Evolutionary conservation across 2,888 invertebrate species (phyloP), one percentile per base, ranked within the genome.

Genomic region (Sphecodes monilicornis): DNA sequence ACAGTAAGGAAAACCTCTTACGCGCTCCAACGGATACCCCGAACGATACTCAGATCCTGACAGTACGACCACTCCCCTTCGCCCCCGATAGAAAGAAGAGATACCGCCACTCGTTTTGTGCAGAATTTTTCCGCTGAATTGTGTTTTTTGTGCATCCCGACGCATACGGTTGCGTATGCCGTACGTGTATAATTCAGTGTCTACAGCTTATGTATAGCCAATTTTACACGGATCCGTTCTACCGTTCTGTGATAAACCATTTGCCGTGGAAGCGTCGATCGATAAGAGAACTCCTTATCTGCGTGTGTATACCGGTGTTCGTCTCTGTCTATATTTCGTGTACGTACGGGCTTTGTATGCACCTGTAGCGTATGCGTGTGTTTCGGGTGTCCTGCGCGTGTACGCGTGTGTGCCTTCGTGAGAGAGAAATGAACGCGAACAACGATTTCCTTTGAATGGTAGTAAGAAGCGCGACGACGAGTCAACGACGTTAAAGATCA

Each of bases 61-160:
- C 87, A 72, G 68, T 80, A 81, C 87, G 83, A 89, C 85, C 85
- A 85, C 86, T 85, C 82, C 86, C 85, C 76, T 82, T 85, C 41
- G n/a, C 78, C 75, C 81, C 81, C 87, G 85, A 80, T 72, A 80
- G 76, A 89, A 87, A 89, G 72, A 83, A 87, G 84, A 60, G 87
- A 89, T 76, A 86, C 87, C 89, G 89, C 84, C 86, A 69, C 78
- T 78, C 66, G n/a, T 69, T 86, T 89, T 89, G 89, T 89, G 89
- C 89, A 87, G 87, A 84, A 89, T 81, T 87, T 74, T 82, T 86
- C 80, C 78, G 80, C 85, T 85, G 46, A 73, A 84, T 54, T 46
- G 43, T 36, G 36, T 73, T 66, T 18, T 86, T 89, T 87, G 89
- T 89, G 88, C 88, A 88, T 83, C 82, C 87, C 76, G 85, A 87